These are phyloP conservation scores for Holotrichia oblita DNA, from an alignment of 1,140 invertebrate species.

Conservation along the genomic window DNA sequence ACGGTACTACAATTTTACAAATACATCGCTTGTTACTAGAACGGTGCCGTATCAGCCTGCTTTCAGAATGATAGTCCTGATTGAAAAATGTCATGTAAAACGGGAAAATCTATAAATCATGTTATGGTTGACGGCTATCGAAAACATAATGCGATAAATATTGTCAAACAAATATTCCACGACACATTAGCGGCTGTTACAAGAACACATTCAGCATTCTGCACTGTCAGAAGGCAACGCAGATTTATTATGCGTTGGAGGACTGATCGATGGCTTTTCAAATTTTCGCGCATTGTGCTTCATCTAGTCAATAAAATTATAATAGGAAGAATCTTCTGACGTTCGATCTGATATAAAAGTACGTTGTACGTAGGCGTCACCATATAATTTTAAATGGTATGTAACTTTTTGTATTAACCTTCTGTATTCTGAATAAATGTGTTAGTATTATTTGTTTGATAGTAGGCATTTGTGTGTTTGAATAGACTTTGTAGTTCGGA, in stretches of 20 bases:
- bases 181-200: conserved; percentile 28
- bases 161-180: conserved; percentile 33
- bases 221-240: conserved; percentile 4
- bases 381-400: too few relatives aligned
- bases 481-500: too few relatives aligned
- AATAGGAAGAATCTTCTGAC: neutral
- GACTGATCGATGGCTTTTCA: conserved; percentile 24
- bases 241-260: conserved; percentile 23
- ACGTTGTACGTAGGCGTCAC: too few relatives aligned
- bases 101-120: conserved; percentile 16
- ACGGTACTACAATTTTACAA: neutral
- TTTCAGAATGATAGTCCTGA: neutral
- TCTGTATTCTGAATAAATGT: too few relatives aligned
- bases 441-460: too few relatives aligned
- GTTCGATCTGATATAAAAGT: conserved; percentile 1
- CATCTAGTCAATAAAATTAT: neutral
- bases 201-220: neutral
- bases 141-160: conserved; percentile 32
- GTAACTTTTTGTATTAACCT: too few relatives aligned
- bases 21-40: neutral
- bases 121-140: conserved; percentile 2
- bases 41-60: neutral
- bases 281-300: neutral
- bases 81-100: neutral
- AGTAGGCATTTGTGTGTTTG: too few relatives aligned